Evolutionary conservation across 2,797 vertebrate species (phyloP).

Genomic region (Gobionotothen gibberifrons): DNA sequence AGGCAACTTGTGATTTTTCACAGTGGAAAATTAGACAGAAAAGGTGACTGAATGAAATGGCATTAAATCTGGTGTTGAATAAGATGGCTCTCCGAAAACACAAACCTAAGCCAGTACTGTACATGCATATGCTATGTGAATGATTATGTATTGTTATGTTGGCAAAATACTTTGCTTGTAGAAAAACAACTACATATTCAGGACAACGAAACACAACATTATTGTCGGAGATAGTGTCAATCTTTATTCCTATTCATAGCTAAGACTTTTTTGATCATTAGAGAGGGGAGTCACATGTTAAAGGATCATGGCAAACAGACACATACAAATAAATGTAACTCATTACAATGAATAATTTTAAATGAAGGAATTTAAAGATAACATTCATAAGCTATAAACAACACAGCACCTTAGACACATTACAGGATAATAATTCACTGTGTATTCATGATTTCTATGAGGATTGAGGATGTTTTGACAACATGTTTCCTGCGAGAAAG

Average conservation of each 20-base stretch:
- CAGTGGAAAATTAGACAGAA: slow-evolving; percentile 58
- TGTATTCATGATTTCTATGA: neutral
- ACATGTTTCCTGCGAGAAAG: neutral
- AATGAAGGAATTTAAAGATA: neutral
- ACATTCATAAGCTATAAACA: neutral
- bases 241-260: neutral
- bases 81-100: slow-evolving; percentile 12
- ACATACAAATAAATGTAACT: neutral
- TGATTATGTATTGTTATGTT: neutral
- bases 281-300: neutral
- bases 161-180: neutral
- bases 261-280: neutral
- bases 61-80: slow-evolving; percentile 15
- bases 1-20: slow-evolving; percentile 82
- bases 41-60: slow-evolving; percentile 54
- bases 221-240: fast-evolving
- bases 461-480: neutral
- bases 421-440: neutral
- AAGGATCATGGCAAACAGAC: neutral
- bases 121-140: neutral
- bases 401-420: neutral
- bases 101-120: neutral
- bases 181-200: neutral
- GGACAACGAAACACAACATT: neutral
- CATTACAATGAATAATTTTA: neutral